phyloP scores from a whole-genome alignment of 1,140 invertebrate genomes.

The Zaprionus davidi region DNA sequence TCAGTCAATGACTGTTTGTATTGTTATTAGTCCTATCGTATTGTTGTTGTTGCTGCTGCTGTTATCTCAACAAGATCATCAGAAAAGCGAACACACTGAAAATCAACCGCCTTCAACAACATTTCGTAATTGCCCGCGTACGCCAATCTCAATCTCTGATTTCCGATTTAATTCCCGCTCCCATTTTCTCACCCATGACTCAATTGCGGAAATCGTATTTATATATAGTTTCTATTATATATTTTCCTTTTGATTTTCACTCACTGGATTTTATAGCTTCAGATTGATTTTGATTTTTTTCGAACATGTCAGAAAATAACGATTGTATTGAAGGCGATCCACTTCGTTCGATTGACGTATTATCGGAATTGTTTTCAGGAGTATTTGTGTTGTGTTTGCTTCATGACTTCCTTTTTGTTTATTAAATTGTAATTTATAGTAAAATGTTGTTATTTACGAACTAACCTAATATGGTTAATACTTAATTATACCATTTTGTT shows the following conservation, averaged over 20 bases:
- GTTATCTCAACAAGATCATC: constrained; percentile 64
- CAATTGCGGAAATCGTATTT: constrained; percentile 34
- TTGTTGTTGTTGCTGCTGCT: constrained; percentile 30
- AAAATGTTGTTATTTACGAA: constrained; percentile 22
- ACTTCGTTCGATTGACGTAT: not conserved
- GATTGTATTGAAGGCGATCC: constrained; percentile 20
- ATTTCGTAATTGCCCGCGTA: constrained; percentile 37
- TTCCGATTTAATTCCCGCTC: not conserved
- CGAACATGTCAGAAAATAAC: constrained; percentile 23
- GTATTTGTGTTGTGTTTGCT: constrained; percentile 1
- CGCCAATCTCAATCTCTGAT: not conserved
- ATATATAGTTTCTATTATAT: not conserved
- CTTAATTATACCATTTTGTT: constrained; percentile 3
- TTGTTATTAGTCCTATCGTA: constrained; percentile 38
- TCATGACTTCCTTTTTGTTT: constrained; percentile 40
- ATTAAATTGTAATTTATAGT: constrained; percentile 30
- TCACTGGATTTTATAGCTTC: constrained; percentile 18
- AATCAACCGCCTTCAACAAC: constrained; percentile 37
- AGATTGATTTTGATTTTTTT: constrained; percentile 24
- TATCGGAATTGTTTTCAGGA: constrained; percentile 15
- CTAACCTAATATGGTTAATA: constrained; percentile 30
- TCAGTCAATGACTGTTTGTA: constrained; percentile 65
- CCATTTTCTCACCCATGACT: constrained; percentile 13
- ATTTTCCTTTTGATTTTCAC: constrained; percentile 28
- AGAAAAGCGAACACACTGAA: constrained; percentile 26